Evolutionary conservation across 2,797 vertebrate genomes (phyloP).

Genomic region (Chaetodon trifasciatus): DNA sequence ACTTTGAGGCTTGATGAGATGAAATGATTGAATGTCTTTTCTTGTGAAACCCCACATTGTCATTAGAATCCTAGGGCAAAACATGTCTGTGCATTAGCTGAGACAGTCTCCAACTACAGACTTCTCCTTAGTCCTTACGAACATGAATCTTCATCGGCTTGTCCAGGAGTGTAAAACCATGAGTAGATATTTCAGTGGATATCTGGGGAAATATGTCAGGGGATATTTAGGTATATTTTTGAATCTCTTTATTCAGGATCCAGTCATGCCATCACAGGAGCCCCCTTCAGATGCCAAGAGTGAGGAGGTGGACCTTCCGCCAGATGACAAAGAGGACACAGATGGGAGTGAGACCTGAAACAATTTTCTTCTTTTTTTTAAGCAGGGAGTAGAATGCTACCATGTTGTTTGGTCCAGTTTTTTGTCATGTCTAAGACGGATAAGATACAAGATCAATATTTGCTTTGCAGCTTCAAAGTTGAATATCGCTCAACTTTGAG

Average conservation of each 20-base stretch:
- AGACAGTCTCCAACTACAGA: slow-evolving; percentile 14
- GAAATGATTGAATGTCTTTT: background rate
- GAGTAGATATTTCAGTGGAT: slow-evolving; percentile 22
- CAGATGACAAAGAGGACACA: slow-evolving; percentile 91
- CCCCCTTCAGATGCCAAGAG: slow-evolving; percentile 91
- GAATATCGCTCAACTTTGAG: background rate
- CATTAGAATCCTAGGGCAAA: background rate
- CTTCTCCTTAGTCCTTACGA: background rate
- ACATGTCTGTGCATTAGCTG: background rate
- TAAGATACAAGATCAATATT: background rate
- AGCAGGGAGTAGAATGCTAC: background rate
- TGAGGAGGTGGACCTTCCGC: slow-evolving; percentile 89
- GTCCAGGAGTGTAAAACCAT: slow-evolving; percentile 10
- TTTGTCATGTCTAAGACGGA: background rate
- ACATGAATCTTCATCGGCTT: slow-evolving; percentile 24
- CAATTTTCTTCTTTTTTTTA: background rate
- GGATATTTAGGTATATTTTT: slow-evolving; percentile 40
- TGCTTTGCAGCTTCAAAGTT: background rate
- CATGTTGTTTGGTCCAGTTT: background rate
- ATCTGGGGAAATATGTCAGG: background rate
- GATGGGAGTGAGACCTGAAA: slow-evolving; percentile 89
- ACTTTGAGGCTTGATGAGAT: slow-evolving; percentile 27
- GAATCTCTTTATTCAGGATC: slow-evolving; percentile 88
- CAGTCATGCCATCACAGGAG: slow-evolving; percentile 99
- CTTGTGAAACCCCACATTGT: background rate